Percentiles rank a stretch among this genome's conserved stretches.
These are phyloP conservation scores for Chymomyza caudatula DNA, from an alignment of 2,888 invertebrate species.

Conservation along the genomic window DNA sequence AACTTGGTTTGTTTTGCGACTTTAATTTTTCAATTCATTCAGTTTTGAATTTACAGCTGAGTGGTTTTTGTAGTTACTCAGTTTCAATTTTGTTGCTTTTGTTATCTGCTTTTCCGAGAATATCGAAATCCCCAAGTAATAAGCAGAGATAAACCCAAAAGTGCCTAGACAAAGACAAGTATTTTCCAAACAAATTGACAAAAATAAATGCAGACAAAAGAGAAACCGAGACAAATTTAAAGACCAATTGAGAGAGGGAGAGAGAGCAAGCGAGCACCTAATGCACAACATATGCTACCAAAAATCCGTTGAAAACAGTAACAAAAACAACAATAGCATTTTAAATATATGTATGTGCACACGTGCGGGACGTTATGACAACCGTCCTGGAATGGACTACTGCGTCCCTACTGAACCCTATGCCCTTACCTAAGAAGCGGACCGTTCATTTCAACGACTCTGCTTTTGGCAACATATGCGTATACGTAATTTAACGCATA, in stretches of 20 bases:
- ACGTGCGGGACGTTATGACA: neutral
- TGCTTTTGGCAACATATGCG: conserved; percentile 29
- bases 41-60: neutral
- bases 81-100: neutral
- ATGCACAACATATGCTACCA: conserved; percentile 25
- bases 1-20: neutral
- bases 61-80: neutral
- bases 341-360: neutral
- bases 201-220: conserved; percentile 27
- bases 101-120: neutral
- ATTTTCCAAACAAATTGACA: neutral
- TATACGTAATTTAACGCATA: conserved; percentile 52
- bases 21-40: neutral
- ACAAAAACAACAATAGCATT: neutral
- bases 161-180: neutral
- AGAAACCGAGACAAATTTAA: conserved; percentile 16
- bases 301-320: neutral
- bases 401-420: neutral
- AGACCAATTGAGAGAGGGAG: too few relatives aligned
- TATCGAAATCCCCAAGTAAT: neutral
- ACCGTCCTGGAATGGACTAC: neutral
- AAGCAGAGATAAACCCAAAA: neutral
- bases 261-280: conserved; percentile 18
- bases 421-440: too few relatives aligned
- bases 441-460: too few relatives aligned